phyloP scores from a whole-genome alignment of 2,888 invertebrate species.

The Drosophila prolongata region DNA sequence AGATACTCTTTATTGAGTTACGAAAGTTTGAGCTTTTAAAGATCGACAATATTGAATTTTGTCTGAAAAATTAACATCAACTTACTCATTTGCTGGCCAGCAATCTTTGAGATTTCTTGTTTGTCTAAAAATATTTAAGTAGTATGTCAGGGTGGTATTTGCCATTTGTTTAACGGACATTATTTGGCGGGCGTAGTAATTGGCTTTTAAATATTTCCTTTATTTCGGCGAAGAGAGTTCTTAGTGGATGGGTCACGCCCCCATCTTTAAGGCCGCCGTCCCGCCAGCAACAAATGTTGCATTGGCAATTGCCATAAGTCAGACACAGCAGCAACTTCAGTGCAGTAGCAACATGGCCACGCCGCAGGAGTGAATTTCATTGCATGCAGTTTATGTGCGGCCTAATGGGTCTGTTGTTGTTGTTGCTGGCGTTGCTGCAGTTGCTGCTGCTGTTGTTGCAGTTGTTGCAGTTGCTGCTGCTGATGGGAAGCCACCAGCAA shows the following conservation, averaged over 20 bases:
- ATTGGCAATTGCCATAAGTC: conserved; percentile 80
- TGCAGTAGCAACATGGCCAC: conserved; percentile 76
- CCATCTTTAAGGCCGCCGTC: conserved; percentile 29
- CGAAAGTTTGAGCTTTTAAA: too few species aligned
- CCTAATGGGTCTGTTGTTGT: conserved; percentile 76
- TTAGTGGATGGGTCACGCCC: conserved; percentile 32
- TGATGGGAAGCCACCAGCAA: conserved; percentile 81
- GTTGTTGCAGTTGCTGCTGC: conserved; percentile 35
- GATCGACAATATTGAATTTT: too few species aligned
- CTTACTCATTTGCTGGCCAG: background rate
- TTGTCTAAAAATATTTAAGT: background rate
- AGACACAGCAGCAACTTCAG: conserved; percentile 57
- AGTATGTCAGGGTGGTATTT: background rate
- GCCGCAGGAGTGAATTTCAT: conserved; percentile 71
- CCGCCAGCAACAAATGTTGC: conserved; percentile 75
- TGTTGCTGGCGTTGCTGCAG: conserved; percentile 44
- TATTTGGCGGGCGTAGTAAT: conserved; percentile 2
- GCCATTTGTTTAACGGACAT: background rate
- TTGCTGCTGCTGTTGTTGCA: conserved; percentile 28
- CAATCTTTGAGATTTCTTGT: background rate
- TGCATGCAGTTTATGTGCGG: conserved; percentile 76
- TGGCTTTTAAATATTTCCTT: conserved; percentile 9
- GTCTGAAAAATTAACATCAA: too few species aligned
- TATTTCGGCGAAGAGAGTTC: background rate
- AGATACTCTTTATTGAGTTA: too few species aligned